phyloP scores from a whole-genome alignment of 2,113 vertebrate species.

The Sminthopsis crassicaudata region DNA sequence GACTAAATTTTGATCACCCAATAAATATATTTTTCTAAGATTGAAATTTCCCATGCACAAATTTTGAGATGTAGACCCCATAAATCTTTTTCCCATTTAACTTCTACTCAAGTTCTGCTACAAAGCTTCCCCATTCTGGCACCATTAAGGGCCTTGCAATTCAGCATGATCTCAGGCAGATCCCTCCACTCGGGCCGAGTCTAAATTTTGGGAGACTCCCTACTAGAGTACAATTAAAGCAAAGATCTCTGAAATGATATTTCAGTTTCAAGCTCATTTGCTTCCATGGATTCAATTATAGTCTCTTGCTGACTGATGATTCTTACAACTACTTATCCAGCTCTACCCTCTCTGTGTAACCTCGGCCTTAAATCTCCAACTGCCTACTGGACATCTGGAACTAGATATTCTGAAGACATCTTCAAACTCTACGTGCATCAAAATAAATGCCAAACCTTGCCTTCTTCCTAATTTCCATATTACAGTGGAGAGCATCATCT shows the following conservation, averaged over 20 bases:
- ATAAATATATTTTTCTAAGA: constrained; percentile 43
- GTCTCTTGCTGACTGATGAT: background rate
- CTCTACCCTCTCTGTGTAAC: background rate
- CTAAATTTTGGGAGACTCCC: background rate
- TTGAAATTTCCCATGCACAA: constrained; percentile 21
- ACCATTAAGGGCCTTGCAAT: background rate
- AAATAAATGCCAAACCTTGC: background rate
- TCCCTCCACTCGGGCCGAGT: background rate
- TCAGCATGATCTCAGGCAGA: background rate
- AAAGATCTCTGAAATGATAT: background rate
- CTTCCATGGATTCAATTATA: background rate
- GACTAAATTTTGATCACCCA: constrained; percentile 45
- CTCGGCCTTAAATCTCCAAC: background rate
- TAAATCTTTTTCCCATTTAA: constrained; percentile 1
- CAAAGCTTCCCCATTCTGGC: background rate
- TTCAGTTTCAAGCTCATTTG: background rate
- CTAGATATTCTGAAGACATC: background rate
- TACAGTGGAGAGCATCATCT: background rate
- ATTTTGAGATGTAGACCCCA: constrained; percentile 20
- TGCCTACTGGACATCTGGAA: background rate
- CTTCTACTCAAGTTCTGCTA: constrained; percentile 42
- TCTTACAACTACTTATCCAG: too few relatives aligned
- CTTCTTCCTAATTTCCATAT: background rate
- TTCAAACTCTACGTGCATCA: background rate
- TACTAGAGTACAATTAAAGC: background rate